A percentile compares a stretch with the other conserved stretches of the same genome.
These are phyloP conservation scores for Agrochola lota DNA, from an alignment of 2,888 invertebrate species.

Conservation along the genomic window DNA sequence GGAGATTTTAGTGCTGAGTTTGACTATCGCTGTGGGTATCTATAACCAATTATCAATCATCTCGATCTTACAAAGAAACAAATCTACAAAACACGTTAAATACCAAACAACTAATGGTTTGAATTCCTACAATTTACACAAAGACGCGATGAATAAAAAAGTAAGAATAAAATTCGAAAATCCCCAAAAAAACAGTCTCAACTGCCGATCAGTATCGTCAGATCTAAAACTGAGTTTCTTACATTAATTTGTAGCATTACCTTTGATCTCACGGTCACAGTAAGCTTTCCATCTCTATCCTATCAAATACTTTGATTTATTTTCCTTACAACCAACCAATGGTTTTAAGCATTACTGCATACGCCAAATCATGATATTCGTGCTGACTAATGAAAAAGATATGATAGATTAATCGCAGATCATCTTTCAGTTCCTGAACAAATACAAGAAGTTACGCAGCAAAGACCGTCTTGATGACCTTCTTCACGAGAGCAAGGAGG, in stretches of 20 bases:
- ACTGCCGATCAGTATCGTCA: background rate
- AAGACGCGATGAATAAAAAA: background rate
- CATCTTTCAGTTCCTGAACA: conserved; percentile 79
- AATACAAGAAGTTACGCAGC: conserved; percentile 75
- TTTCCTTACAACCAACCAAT: background rate
- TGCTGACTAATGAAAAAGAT: no score
- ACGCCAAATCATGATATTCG: background rate
- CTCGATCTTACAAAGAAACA: background rate
- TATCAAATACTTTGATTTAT: background rate
- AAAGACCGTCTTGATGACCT: conserved; percentile 81
- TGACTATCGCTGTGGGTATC: conserved; percentile 78
- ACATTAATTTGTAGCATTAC: background rate
- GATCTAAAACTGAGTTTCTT: background rate
- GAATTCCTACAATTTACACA: background rate
- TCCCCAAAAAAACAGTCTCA: background rate
- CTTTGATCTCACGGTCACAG: background rate
- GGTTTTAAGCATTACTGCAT: background rate
- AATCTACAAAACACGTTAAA: background rate
- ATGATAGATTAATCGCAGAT: background rate
- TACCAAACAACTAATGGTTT: background rate
- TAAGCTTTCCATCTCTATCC: background rate
- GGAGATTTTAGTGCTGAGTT: conserved; percentile 76
- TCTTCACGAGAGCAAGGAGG: conserved; percentile 80
- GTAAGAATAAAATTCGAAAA: background rate
- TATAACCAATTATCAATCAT: background rate